Evolutionary conservation across 2,113 vertebrate genomes (phyloP).

Genomic region (Notarius lentiginosus): DNA sequence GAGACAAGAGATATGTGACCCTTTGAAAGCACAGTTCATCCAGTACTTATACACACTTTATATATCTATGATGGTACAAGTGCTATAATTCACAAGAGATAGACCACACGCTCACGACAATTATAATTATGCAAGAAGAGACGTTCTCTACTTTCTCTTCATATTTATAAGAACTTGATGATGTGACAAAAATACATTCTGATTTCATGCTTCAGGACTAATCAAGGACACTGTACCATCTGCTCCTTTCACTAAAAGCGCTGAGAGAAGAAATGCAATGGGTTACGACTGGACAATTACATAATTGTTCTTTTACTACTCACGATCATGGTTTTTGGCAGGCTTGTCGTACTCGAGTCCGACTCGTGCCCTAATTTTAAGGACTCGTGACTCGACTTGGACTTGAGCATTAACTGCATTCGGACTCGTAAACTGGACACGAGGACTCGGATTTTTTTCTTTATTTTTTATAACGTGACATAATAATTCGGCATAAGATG

Average conservation of each 20-base stretch:
- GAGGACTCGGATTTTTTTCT: too few relatives aligned
- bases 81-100: not conserved
- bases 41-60: not conserved
- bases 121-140: not conserved
- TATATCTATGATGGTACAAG: not conserved
- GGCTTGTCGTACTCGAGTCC: too few relatives aligned
- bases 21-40: not conserved
- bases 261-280: not conserved
- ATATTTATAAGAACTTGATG: not conserved
- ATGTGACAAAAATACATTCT: conserved; percentile 17
- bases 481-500: too few relatives aligned
- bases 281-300: not conserved
- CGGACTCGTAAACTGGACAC: too few relatives aligned
- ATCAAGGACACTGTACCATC: conserved; percentile 15
- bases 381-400: too few relatives aligned
- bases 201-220: conserved; percentile 13
- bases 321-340: not conserved
- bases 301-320: not conserved
- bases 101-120: not conserved
- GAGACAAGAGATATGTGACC: not conserved
- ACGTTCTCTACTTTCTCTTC: not conserved
- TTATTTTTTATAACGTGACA: too few relatives aligned
- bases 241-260: conserved; percentile 2
- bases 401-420: too few relatives aligned
- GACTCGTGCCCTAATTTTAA: too few relatives aligned